A percentile compares a stretch with the other conserved stretches of the same genome.
Evolutionary conservation across 2,113 vertebrate genomes (phyloP).

Genomic region (Rallus limicola): DNA sequence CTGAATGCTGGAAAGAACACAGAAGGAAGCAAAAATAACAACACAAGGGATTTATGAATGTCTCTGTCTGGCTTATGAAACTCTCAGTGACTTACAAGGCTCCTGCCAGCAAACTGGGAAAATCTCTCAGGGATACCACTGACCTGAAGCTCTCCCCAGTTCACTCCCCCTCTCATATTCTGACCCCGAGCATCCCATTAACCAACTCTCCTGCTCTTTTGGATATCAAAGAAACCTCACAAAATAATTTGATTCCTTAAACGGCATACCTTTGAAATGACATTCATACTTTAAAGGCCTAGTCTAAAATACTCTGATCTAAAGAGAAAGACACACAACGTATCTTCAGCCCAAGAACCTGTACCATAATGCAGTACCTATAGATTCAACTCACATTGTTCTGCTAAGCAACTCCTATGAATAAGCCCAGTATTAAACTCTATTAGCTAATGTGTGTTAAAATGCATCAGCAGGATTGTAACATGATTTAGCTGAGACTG

Average conservation of each 20-base stretch:
- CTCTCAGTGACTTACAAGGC: neutral
- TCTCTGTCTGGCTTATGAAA: neutral
- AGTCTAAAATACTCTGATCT: neutral
- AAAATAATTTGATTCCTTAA: neutral
- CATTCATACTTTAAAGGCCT: neutral
- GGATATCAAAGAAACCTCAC: neutral
- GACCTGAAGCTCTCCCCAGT: neutral
- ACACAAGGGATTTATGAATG: constrained; percentile 5
- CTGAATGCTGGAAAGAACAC: neutral
- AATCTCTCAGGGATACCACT: neutral
- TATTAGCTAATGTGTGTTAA: neutral
- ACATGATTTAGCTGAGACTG: neutral
- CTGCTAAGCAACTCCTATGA: neutral
- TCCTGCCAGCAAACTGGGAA: neutral
- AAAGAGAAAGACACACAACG: neutral
- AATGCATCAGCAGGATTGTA: neutral
- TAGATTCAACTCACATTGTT: neutral
- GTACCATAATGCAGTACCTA: neutral
- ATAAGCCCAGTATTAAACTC: neutral
- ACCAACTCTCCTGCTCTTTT: neutral
- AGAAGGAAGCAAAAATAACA: constrained; percentile 31
- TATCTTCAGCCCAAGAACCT: neutral
- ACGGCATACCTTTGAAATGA: neutral
- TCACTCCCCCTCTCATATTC: neutral
- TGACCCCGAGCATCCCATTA: neutral